phyloP scores from a whole-genome alignment of 2,113 vertebrate species.

The Burhinus oedicnemus region DNA sequence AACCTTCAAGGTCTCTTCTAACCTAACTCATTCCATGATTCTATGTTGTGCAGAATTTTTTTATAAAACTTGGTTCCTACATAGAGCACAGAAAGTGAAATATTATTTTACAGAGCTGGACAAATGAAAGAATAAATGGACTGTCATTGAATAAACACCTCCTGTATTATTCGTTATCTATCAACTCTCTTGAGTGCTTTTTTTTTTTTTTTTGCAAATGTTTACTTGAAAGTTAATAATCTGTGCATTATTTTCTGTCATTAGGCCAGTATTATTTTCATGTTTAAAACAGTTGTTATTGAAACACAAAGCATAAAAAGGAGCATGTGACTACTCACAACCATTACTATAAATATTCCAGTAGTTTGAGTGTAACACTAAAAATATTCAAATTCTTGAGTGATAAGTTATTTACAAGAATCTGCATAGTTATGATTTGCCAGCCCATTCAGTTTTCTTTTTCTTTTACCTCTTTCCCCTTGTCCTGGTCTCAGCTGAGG shows the following conservation, averaged over 20 bases:
- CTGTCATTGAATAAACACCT: not conserved
- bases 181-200: not conserved
- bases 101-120: not conserved
- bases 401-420: not conserved
- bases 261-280: not conserved
- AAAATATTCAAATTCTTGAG: not conserved
- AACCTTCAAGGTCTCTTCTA: not conserved
- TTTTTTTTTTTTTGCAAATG: not conserved
- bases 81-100: not conserved
- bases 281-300: not conserved
- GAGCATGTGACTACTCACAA: not conserved
- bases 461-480: not conserved
- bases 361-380: not conserved
- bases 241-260: not conserved
- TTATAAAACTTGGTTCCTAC: not conserved
- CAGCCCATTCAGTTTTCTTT: not conserved
- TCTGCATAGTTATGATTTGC: not conserved
- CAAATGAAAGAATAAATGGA: not conserved
- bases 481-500: not conserved
- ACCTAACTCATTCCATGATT: not conserved
- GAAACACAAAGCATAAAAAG: not conserved
- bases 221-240: not conserved
- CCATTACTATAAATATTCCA: not conserved
- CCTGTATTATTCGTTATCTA: not conserved
- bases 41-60: rapidly evolving